phyloP scores from a whole-genome alignment of 2,113 vertebrate genomes.

The Reinhardtius hippoglossoides region DNA sequence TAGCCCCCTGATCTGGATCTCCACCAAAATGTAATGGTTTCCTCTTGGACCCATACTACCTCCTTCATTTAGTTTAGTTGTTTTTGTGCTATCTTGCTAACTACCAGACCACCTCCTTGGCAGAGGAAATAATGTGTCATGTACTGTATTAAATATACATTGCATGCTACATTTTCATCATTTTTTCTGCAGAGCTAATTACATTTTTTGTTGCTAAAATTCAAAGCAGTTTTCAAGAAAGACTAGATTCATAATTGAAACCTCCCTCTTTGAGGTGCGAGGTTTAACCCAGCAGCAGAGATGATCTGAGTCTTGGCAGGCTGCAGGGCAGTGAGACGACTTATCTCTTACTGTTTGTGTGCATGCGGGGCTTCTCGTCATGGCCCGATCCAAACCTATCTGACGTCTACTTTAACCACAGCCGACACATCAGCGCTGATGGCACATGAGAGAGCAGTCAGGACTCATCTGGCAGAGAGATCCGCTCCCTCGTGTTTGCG shows the following conservation, averaged over 20 bases:
- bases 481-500: constrained; percentile 64
- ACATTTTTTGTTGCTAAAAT: not conserved
- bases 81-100: too few species aligned
- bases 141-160: too few species aligned
- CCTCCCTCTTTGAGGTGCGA: not conserved
- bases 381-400: constrained; percentile 62
- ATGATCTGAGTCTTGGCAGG: constrained; percentile 57
- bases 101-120: too few species aligned
- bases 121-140: too few species aligned
- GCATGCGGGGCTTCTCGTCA: constrained; percentile 41
- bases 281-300: constrained; percentile 43
- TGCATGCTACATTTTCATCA: too few species aligned
- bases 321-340: constrained; percentile 50
- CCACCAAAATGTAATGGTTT: too few species aligned
- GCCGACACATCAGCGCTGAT: constrained; percentile 66
- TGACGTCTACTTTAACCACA: constrained; percentile 77
- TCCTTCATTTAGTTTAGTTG: too few species aligned
- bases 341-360: constrained; percentile 71
- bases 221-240: not conserved
- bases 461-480: constrained; percentile 57
- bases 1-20: too few species aligned
- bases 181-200: too few species aligned
- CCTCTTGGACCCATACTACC: too few species aligned
- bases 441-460: constrained; percentile 68
- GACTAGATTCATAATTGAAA: not conserved